A percentile compares a stretch with the other conserved stretches of the same genome.
phyloP scores from a whole-genome alignment of 2,888 invertebrate genomes.

The Eupithecia centaureata region DNA sequence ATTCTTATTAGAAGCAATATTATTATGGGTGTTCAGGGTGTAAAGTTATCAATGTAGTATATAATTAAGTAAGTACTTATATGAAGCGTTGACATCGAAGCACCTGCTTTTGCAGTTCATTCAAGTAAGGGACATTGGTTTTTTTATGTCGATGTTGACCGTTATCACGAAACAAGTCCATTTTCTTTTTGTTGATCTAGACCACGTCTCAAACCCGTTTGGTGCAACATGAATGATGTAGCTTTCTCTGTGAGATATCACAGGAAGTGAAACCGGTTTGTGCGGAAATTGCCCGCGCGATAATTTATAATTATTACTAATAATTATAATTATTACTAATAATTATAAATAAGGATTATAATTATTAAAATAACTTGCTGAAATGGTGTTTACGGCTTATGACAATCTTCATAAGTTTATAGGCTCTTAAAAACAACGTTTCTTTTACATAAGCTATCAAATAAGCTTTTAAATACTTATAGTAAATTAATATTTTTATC shows the following conservation, averaged over 20 bases:
- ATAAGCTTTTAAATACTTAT: too few relatives aligned
- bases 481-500: too few relatives aligned
- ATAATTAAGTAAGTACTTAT: too few relatives aligned
- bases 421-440: not conserved
- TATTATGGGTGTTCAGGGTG: too few relatives aligned
- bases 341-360: not conserved
- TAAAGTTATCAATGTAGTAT: too few relatives aligned
- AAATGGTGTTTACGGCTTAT: not conserved
- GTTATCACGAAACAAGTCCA: too few relatives aligned
- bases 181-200: not conserved
- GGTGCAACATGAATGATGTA: conserved; percentile 14
- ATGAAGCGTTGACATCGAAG: too few relatives aligned
- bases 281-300: conserved; percentile 20
- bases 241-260: conserved; percentile 29
- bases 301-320: conserved; percentile 14
- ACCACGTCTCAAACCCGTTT: not conserved
- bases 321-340: not conserved
- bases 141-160: too few relatives aligned
- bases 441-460: not conserved
- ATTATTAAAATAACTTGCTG: not conserved
- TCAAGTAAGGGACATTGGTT: too few relatives aligned
- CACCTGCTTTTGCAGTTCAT: too few relatives aligned
- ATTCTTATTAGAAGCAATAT: too few relatives aligned
- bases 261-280: conserved; percentile 32
- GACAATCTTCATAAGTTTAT: not conserved